A percentile compares a stretch with the other conserved stretches of the same genome.
phyloP scores from a whole-genome alignment of 2,797 vertebrate genomes.

The Fistularia tabacaria region DNA sequence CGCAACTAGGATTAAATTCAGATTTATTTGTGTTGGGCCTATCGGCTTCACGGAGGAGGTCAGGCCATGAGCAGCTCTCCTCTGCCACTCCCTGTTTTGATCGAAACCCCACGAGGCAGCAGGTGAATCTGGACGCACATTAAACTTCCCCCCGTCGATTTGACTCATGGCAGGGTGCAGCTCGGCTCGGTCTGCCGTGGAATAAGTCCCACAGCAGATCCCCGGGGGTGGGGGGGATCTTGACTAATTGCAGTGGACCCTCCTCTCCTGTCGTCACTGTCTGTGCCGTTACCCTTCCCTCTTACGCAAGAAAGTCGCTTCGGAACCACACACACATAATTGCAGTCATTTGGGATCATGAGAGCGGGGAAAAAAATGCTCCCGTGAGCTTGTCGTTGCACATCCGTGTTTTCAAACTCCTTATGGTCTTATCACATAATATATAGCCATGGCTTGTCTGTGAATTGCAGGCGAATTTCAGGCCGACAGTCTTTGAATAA shows the following conservation, averaged over 20 bases:
- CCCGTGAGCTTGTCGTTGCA: no score
- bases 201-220: conserved; percentile 17
- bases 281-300: conserved; percentile 37
- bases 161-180: conserved; percentile 26
- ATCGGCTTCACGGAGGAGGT: conserved; percentile 46
- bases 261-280: conserved; percentile 41
- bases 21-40: conserved; percentile 67
- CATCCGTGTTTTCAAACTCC: no score
- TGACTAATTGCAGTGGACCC: conserved; percentile 19
- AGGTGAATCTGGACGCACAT: conserved; percentile 43
- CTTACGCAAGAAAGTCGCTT: conserved; percentile 26
- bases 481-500: neutral
- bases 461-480: neutral
- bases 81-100: conserved; percentile 57
- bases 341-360: conserved; percentile 10
- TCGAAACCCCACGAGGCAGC: conserved; percentile 30
- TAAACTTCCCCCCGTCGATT: conserved; percentile 22
- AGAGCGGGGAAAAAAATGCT: conserved; percentile 62
- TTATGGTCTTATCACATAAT: no score
- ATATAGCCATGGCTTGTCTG: no score
- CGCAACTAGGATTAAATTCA: conserved; percentile 63
- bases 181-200: conserved; percentile 15
- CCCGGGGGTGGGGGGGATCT: conserved; percentile 19
- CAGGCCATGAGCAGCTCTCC: conserved; percentile 49
- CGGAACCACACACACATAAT: conserved; percentile 5